Conservation (phyloP, 2,113 vertebrate genomes). For the Tylochromis polylepis region DNA sequence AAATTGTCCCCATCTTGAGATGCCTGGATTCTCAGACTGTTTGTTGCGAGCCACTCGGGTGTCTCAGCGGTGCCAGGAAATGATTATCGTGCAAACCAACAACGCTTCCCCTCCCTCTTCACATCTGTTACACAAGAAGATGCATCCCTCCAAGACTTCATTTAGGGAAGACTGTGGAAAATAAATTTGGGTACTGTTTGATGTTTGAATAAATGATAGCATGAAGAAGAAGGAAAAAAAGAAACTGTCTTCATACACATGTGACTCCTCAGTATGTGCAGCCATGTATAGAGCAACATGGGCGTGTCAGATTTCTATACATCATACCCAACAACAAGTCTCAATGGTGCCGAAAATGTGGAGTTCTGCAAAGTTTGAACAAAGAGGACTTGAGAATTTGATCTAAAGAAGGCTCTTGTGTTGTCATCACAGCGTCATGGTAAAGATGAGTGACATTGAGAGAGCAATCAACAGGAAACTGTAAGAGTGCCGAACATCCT, state of each 20-base stretch:
- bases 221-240: background rate
- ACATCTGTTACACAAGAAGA: conserved; percentile 2
- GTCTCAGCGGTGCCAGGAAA: background rate
- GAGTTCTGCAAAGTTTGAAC: background rate
- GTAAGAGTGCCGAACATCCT: background rate
- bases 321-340: background rate
- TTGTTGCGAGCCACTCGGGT: background rate
- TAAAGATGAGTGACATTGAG: background rate
- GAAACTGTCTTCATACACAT: background rate
- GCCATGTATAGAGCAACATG: background rate
- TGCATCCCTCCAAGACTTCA: background rate
- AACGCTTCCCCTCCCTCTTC: background rate
- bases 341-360: background rate
- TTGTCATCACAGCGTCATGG: background rate
- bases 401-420: background rate
- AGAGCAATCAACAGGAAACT: background rate
- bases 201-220: background rate
- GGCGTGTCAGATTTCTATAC: background rate
- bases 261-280: background rate
- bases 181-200: background rate
- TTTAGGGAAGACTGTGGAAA: background rate
- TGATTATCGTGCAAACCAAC: background rate
- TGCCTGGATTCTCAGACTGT: background rate
- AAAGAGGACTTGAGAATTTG: background rate
- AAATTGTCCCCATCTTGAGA: conserved; percentile 12